Percentiles rank a stretch among this genome's conserved stretches.
These are phyloP conservation scores for Leptinotarsa peninsularis DNA, from an alignment of 2,888 invertebrate genomes.

Conservation along the genomic window DNA sequence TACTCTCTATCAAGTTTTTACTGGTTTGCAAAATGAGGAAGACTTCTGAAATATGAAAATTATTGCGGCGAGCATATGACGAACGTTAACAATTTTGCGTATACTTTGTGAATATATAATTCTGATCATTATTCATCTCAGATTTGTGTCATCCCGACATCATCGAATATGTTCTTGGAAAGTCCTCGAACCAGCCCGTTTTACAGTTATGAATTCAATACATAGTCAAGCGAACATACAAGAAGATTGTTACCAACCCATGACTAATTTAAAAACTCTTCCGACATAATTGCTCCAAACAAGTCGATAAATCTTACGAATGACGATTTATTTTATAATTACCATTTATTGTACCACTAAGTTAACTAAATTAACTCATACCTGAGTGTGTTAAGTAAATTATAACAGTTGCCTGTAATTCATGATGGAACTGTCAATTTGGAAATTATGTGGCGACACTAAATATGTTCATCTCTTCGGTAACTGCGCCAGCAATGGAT, in stretches of 20 bases:
- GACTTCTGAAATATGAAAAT: background rate
- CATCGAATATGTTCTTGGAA: constrained; percentile 1
- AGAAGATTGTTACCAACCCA: constrained; percentile 28
- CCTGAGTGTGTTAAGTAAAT: constrained; percentile 46
- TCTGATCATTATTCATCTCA: background rate
- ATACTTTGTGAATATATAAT: background rate
- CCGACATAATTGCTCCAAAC: constrained; percentile 41
- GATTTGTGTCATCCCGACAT: background rate
- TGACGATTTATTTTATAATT: constrained; percentile 48
- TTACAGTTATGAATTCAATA: constrained; percentile 18
- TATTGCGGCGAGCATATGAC: background rate
- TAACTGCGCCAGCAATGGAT: constrained; percentile 33
- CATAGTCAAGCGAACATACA: constrained; percentile 7
- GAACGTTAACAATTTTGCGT: background rate
- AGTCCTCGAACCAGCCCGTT: background rate
- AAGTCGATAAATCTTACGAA: constrained; percentile 42
- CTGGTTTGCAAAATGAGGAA: background rate
- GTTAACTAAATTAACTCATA: constrained; percentile 47
- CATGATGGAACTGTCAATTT: constrained; percentile 43
- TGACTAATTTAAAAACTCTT: constrained; percentile 37
- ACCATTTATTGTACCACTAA: constrained; percentile 47
- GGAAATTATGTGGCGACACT: constrained; percentile 44
- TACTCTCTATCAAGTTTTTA: too few species aligned
- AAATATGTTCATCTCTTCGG: constrained; percentile 36
- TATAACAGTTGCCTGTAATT: constrained; percentile 42